Evolutionary conservation across 1,140 invertebrate species (phyloP).

Genomic region (Caenorhabditis briggsae): DNA sequence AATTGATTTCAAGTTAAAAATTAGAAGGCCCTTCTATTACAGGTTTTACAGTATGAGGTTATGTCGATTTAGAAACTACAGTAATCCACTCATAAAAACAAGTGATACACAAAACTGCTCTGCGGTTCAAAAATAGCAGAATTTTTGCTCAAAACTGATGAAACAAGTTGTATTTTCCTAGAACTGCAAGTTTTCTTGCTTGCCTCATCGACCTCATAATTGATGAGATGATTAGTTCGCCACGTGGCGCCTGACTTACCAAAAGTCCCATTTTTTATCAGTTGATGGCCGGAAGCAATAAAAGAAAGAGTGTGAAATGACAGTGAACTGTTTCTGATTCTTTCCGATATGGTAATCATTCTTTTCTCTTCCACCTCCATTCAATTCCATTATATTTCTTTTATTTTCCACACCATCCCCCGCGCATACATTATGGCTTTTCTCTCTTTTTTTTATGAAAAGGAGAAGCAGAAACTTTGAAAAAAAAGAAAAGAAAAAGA

Average conservation of each 20-base stretch:
- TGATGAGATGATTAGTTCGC: neutral
- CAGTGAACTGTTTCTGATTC: neutral
- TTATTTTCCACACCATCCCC: slow-evolving; percentile 8
- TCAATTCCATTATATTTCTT: neutral
- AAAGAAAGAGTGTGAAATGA: slow-evolving; percentile 37
- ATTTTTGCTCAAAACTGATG: neutral
- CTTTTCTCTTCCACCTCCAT: neutral
- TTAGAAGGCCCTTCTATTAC: too few species aligned
- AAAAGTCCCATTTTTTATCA: slow-evolving; percentile 27
- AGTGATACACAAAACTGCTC: too few species aligned
- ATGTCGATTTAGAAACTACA: too few species aligned
- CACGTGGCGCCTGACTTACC: slow-evolving; percentile 23
- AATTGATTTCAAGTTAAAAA: too few species aligned
- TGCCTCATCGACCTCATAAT: slow-evolving; percentile 3
- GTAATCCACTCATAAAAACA: too few species aligned
- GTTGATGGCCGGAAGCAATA: slow-evolving; percentile 41
- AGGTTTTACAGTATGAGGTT: too few species aligned
- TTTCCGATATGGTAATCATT: slow-evolving; percentile 43
- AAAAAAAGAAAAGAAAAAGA: neutral
- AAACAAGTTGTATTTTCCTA: slow-evolving; percentile 1
- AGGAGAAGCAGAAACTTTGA: slow-evolving; percentile 29
- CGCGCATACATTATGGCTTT: slow-evolving; percentile 27
- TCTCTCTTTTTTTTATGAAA: neutral
- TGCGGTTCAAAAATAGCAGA: too few species aligned
- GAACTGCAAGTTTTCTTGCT: slow-evolving; percentile 16